phyloP scores from a whole-genome alignment of 2,797 vertebrate genomes.

The Picus viridis region DNA sequence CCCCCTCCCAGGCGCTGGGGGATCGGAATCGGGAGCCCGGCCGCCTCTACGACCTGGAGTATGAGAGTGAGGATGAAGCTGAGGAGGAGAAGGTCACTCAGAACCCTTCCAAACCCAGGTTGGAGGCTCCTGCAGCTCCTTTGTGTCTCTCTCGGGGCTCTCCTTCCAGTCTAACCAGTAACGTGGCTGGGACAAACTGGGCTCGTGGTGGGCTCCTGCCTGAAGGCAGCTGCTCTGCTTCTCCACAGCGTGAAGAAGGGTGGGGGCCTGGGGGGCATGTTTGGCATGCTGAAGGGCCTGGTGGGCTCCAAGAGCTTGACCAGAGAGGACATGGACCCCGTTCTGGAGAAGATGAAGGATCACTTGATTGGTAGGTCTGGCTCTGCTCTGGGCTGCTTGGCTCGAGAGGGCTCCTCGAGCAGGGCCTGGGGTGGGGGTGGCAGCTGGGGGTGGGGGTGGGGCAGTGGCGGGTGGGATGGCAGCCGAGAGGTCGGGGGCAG shows the following conservation, averaged over 20 bases:
- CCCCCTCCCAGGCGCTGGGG: conserved; percentile 61
- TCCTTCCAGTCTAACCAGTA: neutral
- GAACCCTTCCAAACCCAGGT: conserved; percentile 76
- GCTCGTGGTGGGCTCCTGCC: neutral
- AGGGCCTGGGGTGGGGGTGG: too few relatives aligned
- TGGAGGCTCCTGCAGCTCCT: neutral
- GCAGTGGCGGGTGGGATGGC: too few relatives aligned
- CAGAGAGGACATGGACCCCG: conserved; percentile 92
- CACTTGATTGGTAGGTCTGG: conserved; percentile 89
- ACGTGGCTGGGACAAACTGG: neutral
- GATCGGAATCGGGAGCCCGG: conserved; percentile 79
- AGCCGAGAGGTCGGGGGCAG: too few relatives aligned
- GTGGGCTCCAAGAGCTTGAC: conserved; percentile 95
- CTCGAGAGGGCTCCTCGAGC: neutral
- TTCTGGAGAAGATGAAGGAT: conserved; percentile 97
- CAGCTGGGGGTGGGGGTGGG: too few relatives aligned
- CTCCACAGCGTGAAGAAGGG: conserved; percentile 84
- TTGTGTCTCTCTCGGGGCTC: neutral
- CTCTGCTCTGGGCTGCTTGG: fast-evolving
- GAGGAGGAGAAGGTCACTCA: conserved; percentile 73
- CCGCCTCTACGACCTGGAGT: conserved; percentile 90
- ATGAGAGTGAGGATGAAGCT: conserved; percentile 85
- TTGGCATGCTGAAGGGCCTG: conserved; percentile 97
- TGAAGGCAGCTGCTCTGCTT: neutral
- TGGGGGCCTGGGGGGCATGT: conserved; percentile 91